These are phyloP conservation scores for Geodia barretti DNA, from an alignment of 37 sponge, comb jelly and placozoan genomes.

Conservation along the genomic window DNA sequence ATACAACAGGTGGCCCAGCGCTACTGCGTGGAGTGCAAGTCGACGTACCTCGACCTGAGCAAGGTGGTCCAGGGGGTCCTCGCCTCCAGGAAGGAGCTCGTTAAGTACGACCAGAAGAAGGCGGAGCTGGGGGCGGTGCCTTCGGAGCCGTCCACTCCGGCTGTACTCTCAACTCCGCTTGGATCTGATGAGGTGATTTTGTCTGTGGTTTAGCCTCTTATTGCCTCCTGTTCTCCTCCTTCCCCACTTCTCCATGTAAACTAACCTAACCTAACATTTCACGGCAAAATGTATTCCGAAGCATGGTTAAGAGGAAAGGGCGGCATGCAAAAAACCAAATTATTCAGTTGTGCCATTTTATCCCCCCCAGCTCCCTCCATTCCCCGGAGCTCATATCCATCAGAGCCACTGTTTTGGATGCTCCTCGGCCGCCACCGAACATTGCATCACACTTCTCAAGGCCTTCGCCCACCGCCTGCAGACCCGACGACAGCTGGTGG, in stretches of 20 bases:
- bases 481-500: conserved; percentile 49
- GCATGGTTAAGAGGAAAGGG: too few species aligned
- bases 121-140: conserved; percentile 9
- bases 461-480: conserved; percentile 65
- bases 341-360: too few species aligned
- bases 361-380: conserved; percentile 3
- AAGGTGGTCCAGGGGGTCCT: conserved; percentile 81
- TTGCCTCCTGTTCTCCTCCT: too few species aligned
- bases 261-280: too few species aligned
- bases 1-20: conserved; percentile 77
- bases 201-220: too few species aligned
- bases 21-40: conserved; percentile 83
- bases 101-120: conserved; percentile 78
- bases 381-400: not conserved
- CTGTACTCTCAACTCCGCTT: not conserved
- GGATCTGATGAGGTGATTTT: not conserved
- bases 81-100: conserved; percentile 81
- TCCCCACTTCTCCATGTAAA: too few species aligned
- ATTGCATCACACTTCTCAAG: conserved; percentile 83
- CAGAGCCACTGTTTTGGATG: conserved; percentile 82
- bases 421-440: conserved; percentile 75
- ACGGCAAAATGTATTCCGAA: too few species aligned
- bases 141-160: conserved; percentile 15
- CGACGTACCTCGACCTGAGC: conserved; percentile 78
- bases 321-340: too few species aligned